phyloP scores from a whole-genome alignment of 1,140 invertebrate genomes.

The Saccostrea cuccullata region DNA sequence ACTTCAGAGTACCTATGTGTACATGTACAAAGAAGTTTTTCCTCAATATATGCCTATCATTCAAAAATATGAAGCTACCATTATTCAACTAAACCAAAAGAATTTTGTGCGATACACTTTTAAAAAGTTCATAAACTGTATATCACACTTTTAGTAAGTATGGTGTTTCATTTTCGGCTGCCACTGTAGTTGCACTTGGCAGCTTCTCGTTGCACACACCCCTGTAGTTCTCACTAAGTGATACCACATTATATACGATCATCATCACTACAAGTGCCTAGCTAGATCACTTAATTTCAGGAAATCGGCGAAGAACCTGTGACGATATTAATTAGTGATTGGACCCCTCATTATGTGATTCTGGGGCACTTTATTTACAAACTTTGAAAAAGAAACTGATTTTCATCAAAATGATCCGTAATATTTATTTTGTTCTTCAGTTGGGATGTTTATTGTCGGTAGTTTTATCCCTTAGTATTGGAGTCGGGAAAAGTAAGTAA shows the following conservation, averaged over 20 bases:
- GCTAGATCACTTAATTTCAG: constrained; percentile 19
- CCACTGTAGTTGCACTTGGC: constrained; percentile 3
- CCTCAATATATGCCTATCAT: no score
- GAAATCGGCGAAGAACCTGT: neutral
- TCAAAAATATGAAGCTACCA: no score
- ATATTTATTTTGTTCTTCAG: neutral
- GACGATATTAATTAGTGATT: neutral
- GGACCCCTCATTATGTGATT: neutral
- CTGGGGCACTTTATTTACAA: neutral
- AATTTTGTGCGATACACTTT: no score
- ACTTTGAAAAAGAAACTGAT: neutral
- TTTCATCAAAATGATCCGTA: constrained; percentile 8
- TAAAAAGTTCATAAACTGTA: no score
- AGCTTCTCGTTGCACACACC: constrained; percentile 1
- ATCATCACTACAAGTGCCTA: neutral
- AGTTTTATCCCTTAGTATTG: neutral
- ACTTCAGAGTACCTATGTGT: no score
- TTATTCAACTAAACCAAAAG: no score
- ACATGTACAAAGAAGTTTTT: no score
- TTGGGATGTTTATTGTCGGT: neutral
- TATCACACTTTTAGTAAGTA: neutral
- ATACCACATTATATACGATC: neutral
- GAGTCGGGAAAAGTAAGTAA: constrained; percentile 20
- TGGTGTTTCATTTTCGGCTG: neutral
- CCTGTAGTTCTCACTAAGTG: constrained; percentile 10